Evolutionary conservation across 2,888 invertebrate species (phyloP), one percentile per base, ranked within the genome.

Genomic region (Spodoptera exigua): DNA sequence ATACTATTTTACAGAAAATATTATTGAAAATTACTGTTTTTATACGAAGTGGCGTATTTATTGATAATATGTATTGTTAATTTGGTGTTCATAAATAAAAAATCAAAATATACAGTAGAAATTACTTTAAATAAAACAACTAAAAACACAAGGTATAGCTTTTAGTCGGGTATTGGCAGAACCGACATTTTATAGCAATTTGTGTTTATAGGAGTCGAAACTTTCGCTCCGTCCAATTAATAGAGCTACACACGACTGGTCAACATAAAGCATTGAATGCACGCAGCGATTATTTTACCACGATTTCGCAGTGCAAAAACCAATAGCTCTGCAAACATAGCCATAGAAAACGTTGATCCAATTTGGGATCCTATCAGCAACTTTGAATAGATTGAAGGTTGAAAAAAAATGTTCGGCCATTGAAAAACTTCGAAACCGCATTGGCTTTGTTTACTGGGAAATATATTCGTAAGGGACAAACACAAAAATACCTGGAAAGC

Each of bases 291-390:
- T 72, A 72, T 60, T 72, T 72, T 16, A 27, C 16, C 14, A 12
- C 35, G 0, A n/a, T 68, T 60, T 66, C 21, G 12, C 39, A 48
- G 36, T 14, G 2, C 41, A 46, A 58, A 43, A 48, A 54, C 60
- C 37, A 35, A 48, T 59, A 16, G 51, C 45, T 27, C 27, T 39
- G 27, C 40, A 13, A 55, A 61, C 41, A 47, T 59, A 45, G 41
- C 58, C 17, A 53, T 58, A 45, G 65, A 63, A 70, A 70, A 55
- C 36, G 47, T 60, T 61, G 47, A 68, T 68, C 51, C 73, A 68
- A 69, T 69, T 68, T 68, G 34, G 37, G 18, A 68, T 61, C 68
- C 61, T 55, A 68, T 73, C 69, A 68, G 37, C 36, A 41, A 71
- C 18, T 48, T 18, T 73, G 62, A 72, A 69, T 55, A 52, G 44